Evolutionary conservation across 2,888 invertebrate genomes (phyloP).

Genomic region (Acronicta psi): DNA sequence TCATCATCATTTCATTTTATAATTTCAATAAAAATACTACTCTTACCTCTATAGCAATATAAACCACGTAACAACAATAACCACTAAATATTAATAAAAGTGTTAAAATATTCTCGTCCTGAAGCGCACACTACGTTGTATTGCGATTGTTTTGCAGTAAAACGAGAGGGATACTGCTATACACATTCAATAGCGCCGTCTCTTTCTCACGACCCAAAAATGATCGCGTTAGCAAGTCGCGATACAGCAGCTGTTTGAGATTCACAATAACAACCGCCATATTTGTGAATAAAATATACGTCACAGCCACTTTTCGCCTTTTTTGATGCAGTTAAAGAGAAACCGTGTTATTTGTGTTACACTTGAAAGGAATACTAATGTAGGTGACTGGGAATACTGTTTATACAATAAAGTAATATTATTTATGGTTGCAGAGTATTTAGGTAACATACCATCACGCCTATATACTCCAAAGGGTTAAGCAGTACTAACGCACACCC

Average conservation of each 20-base stretch:
- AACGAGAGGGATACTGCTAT: too few relatives aligned
- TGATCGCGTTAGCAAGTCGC: too few relatives aligned
- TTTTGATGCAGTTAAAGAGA: slow-evolving; percentile 33
- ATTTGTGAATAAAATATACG: slow-evolving; percentile 34
- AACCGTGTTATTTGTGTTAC: slow-evolving; percentile 18
- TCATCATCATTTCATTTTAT: too few relatives aligned
- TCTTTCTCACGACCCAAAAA: too few relatives aligned
- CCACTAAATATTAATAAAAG: slow-evolving; percentile 37
- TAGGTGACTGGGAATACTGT: slow-evolving; percentile 11
- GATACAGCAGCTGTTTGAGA: too few relatives aligned
- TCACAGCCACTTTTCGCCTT: slow-evolving; percentile 26
- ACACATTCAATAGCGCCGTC: too few relatives aligned
- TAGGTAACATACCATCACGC: too few relatives aligned
- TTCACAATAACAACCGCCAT: slow-evolving; percentile 17
- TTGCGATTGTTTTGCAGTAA: too few relatives aligned
- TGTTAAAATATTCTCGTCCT: slow-evolving; percentile 10
- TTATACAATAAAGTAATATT: slow-evolving; percentile 23
- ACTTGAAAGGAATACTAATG: slow-evolving; percentile 39
- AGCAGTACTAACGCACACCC: too few relatives aligned
- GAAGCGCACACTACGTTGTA: too few relatives aligned
- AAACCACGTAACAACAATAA: slow-evolving; percentile 1
- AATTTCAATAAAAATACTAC: slow-evolving; percentile 10
- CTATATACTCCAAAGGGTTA: too few relatives aligned
- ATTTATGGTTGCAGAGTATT: too few relatives aligned
- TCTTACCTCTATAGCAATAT: slow-evolving; percentile 8